These are phyloP conservation scores for Dendrocopos noguchii DNA, from an alignment of 2,113 vertebrate species.

Conservation along the genomic window DNA sequence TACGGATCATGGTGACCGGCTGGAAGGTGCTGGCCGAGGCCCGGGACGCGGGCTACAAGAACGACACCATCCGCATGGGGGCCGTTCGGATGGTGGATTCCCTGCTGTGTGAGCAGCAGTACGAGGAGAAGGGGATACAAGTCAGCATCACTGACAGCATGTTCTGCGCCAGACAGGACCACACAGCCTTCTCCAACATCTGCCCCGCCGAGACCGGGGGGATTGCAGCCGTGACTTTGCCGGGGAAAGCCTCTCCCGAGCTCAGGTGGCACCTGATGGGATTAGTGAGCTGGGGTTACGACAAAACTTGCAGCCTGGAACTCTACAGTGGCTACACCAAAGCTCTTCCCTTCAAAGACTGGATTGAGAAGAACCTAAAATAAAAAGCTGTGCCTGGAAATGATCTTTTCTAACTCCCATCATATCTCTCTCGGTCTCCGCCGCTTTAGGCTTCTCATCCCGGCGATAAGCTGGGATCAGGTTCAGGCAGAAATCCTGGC, in stretches of 20 bases:
- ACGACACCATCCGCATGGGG: conserved; percentile 86
- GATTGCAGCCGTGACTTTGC: conserved; percentile 83
- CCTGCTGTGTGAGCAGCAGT: conserved; percentile 92
- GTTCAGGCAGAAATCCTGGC: conserved; percentile 26
- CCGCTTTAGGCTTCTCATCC: conserved; percentile 54
- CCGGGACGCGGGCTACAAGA: conserved; percentile 67
- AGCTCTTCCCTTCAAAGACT: conserved; percentile 90
- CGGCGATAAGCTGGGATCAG: neutral
- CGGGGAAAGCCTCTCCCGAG: conserved; percentile 71
- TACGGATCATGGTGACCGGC: conserved; percentile 86
- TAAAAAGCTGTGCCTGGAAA: conserved; percentile 65
- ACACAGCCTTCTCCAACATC: conserved; percentile 82
- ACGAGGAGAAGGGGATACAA: conserved; percentile 86
- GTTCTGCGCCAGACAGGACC: conserved; percentile 89
- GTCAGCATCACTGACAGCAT: conserved; percentile 95
- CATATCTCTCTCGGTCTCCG: conserved; percentile 22
- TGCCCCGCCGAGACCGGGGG: conserved; percentile 97
- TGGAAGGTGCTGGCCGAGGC: conserved; percentile 86
- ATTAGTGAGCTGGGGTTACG: conserved; percentile 96
- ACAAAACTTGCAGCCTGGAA: conserved; percentile 86
- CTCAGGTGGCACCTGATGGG: conserved; percentile 90
- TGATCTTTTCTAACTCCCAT: neutral
- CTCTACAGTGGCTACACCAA: conserved; percentile 93
- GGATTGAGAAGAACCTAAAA: conserved; percentile 95
- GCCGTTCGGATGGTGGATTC: conserved; percentile 85